Conservation (phyloP, 2,888 invertebrate species). For the Strigamia transsilvanica region DNA sequence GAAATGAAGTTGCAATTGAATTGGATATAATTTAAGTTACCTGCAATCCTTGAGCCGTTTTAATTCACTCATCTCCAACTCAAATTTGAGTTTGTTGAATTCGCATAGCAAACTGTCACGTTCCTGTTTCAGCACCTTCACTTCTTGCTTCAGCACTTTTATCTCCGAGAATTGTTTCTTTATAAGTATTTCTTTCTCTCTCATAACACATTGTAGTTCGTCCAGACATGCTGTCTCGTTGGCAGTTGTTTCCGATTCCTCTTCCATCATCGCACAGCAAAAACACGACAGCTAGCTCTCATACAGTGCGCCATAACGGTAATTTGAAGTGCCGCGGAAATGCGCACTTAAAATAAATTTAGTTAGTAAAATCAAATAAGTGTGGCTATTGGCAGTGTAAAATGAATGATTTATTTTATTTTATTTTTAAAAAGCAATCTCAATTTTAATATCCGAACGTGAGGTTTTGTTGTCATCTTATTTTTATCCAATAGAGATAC, state of each 20-base stretch:
- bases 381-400: background rate
- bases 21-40: conserved; percentile 54
- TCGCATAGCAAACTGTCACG: conserved; percentile 58
- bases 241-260: conserved; percentile 22
- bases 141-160: conserved; percentile 51
- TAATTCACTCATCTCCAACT: conserved; percentile 58
- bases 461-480: background rate
- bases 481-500: background rate
- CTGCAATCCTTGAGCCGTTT: conserved; percentile 58
- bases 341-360: conserved; percentile 4
- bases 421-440: background rate
- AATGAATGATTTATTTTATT: background rate
- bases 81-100: conserved; percentile 58
- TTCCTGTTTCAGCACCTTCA: conserved; percentile 56
- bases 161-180: conserved; percentile 53
- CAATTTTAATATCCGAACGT: background rate
- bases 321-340: conserved; percentile 28
- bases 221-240: conserved; percentile 33
- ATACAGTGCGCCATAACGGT: conserved; percentile 52
- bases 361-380: background rate
- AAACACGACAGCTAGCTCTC: background rate
- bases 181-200: conserved; percentile 55
- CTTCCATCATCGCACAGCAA: conserved; percentile 46
- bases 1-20: background rate
- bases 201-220: conserved; percentile 37